Percentiles rank a stretch among this genome's conserved stretches.
These are phyloP conservation scores for Phataginus tetradactyla DNA, from an alignment of 2,797 vertebrate species.

Conservation along the genomic window DNA sequence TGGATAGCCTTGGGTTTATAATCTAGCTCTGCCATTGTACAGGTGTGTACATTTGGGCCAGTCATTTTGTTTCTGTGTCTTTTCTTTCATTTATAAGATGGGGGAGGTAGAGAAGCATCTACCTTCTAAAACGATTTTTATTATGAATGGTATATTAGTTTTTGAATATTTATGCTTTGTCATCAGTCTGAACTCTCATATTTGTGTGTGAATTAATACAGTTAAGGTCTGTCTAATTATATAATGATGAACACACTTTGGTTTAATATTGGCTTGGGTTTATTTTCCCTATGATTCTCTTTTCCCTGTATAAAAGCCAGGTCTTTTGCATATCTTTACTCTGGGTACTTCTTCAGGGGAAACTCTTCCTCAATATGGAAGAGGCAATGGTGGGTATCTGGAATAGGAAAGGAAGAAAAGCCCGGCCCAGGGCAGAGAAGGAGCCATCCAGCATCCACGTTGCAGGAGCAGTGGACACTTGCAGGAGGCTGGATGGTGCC, in stretches of 20 bases:
- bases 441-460: background rate
- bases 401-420: background rate
- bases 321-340: background rate
- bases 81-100: background rate
- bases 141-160: background rate
- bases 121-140: background rate
- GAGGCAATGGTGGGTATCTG: background rate
- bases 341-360: background rate
- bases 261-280: background rate
- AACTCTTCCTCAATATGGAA: background rate
- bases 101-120: background rate
- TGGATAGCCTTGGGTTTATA: background rate
- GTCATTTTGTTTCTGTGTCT: background rate
- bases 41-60: background rate
- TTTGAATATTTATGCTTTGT: conserved; percentile 1
- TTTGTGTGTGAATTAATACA: background rate
- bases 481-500: background rate
- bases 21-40: background rate
- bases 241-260: background rate
- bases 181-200: background rate
- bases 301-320: background rate
- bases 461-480: background rate
- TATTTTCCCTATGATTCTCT: background rate
- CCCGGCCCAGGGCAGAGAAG: background rate
- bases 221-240: background rate